Conservation (phyloP, 2,797 vertebrate species). For the Crocodylus rhombifer region DNA sequence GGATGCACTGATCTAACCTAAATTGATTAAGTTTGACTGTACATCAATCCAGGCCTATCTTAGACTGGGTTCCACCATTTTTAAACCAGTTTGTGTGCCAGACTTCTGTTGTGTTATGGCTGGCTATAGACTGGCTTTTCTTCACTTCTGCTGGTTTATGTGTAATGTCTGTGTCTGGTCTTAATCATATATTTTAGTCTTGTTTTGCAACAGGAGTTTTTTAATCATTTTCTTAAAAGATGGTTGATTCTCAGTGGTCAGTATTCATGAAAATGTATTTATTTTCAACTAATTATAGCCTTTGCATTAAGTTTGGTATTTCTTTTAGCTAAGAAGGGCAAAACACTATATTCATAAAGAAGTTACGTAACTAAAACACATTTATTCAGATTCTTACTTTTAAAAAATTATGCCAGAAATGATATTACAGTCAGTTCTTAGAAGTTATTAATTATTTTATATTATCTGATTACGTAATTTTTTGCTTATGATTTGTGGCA, state of each 20-base stretch:
- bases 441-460: neutral
- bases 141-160: no score
- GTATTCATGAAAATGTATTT: neutral
- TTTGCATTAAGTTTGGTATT: neutral
- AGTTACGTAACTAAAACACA: neutral
- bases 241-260: neutral
- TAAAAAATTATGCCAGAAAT: neutral
- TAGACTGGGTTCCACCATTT: no score
- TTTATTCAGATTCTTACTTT: neutral
- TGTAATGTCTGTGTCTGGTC: no score
- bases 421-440: neutral
- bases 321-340: neutral
- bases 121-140: no score
- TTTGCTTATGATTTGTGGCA: neutral
- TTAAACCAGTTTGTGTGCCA: no score
- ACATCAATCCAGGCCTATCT: no score
- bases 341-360: neutral
- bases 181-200: no score
- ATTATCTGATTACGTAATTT: neutral
- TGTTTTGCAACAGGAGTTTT: neutral
- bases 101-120: no score
- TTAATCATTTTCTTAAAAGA: neutral
- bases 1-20: no score
- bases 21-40: no score
- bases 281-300: neutral